A percentile compares a stretch with the other conserved stretches of the same genome.
Evolutionary conservation across 2,888 invertebrate genomes (phyloP).

Genomic region (Hedya salicella): DNA sequence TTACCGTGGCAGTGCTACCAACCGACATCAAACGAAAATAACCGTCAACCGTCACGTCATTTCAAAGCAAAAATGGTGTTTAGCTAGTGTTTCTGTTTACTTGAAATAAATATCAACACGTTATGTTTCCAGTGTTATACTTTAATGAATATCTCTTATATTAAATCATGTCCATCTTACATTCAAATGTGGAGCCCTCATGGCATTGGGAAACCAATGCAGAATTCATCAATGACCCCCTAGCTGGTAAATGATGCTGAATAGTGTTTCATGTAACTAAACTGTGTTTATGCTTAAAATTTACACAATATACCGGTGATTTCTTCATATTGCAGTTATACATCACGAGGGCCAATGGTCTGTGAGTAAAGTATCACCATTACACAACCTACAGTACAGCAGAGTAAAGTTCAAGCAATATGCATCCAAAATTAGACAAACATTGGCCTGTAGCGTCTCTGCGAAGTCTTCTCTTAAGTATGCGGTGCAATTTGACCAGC

Average conservation of each 20-base stretch:
- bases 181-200: slow-evolving; percentile 38
- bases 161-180: slow-evolving; percentile 14
- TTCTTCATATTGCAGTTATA: slow-evolving; percentile 61
- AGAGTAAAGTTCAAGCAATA: slow-evolving; percentile 74
- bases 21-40: background rate
- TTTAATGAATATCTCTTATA: background rate
- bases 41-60: slow-evolving; percentile 11
- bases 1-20: too few relatives aligned
- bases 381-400: slow-evolving; percentile 67
- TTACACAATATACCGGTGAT: slow-evolving; percentile 36
- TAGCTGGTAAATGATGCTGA: slow-evolving; percentile 50
- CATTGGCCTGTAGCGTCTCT: slow-evolving; percentile 61
- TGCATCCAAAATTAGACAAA: slow-evolving; percentile 72
- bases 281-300: background rate
- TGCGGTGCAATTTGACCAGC: slow-evolving; percentile 64
- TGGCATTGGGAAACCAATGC: slow-evolving; percentile 37
- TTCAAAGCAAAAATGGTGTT: too few relatives aligned
- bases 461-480: slow-evolving; percentile 62
- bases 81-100: background rate
- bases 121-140: background rate
- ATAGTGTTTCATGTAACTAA: background rate
- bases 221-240: slow-evolving; percentile 51
- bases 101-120: slow-evolving; percentile 10
- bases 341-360: slow-evolving; percentile 76
- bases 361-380: slow-evolving; percentile 70